These are phyloP conservation scores for Muricea muricata DNA, from an alignment of 92 coral and sea anemone species.

Conservation along the genomic window DNA sequence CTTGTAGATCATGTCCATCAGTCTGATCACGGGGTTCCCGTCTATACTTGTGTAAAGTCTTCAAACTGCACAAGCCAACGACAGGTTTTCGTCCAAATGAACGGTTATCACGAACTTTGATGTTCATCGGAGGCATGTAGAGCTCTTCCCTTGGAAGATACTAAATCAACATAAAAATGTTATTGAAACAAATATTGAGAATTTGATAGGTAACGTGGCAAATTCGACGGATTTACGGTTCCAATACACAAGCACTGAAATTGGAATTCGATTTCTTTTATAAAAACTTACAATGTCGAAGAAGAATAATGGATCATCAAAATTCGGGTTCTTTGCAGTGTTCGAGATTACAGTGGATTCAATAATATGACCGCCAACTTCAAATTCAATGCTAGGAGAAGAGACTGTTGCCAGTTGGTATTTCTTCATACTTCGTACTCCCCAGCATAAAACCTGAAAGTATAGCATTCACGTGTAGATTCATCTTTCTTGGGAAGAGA, in stretches of 20 bases:
- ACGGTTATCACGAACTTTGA: slow-evolving; percentile 94
- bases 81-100: slow-evolving; percentile 98
- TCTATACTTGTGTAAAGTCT: slow-evolving; percentile 80
- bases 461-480: too few species aligned
- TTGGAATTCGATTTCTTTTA: not conserved
- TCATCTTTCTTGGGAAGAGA: too few species aligned
- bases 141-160: slow-evolving; percentile 96
- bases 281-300: slow-evolving; percentile 88
- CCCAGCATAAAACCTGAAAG: slow-evolving; percentile 94
- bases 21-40: slow-evolving; percentile 84
- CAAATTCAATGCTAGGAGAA: slow-evolving; percentile 96
- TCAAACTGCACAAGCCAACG: slow-evolving; percentile 89
- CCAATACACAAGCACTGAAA: too few species aligned
- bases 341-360: slow-evolving; percentile 93
- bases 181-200: too few species aligned
- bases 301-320: slow-evolving; percentile 96
- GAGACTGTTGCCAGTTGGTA: slow-evolving; percentile 95
- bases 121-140: slow-evolving; percentile 99
- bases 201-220: too few species aligned
- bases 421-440: slow-evolving; percentile 98
- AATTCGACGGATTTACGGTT: too few species aligned
- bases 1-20: slow-evolving; percentile 70
- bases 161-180: slow-evolving; percentile 46
- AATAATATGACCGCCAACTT: slow-evolving; percentile 96
- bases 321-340: slow-evolving; percentile 96